Conservation (phyloP, 2,113 vertebrate genomes). For the Anarrhichthys ocellatus region DNA sequence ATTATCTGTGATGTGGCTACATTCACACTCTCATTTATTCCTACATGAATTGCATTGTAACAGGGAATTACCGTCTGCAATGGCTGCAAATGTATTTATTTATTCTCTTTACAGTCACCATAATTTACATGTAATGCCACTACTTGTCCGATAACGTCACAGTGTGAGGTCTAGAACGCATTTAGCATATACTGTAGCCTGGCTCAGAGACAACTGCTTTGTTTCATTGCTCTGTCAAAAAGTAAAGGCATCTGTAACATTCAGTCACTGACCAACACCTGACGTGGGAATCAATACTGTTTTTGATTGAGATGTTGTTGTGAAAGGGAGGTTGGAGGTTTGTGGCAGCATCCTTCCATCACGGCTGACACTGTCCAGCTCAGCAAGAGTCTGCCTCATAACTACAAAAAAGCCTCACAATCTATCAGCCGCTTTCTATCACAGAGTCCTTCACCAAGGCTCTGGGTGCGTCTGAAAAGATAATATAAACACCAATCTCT, state of each 20-base stretch:
- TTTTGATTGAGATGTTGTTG: conserved; percentile 14
- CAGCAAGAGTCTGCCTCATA: conserved; percentile 5
- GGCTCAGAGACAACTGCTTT: not conserved
- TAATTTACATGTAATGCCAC: conserved; percentile 36
- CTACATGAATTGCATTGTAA: conserved; percentile 35
- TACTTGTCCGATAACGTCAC: not conserved
- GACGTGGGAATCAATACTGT: not conserved
- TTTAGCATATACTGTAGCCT: not conserved
- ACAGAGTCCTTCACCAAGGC: not conserved
- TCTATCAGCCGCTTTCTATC: conserved; percentile 3
- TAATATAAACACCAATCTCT: conserved; percentile 21
- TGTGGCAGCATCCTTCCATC: conserved; percentile 6
- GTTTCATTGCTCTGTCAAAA: not conserved
- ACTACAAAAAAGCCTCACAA: not conserved
- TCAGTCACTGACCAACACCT: not conserved
- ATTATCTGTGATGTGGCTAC: conserved; percentile 50
- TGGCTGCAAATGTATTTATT: conserved; percentile 37
- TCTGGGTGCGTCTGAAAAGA: not conserved
- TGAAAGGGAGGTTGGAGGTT: conserved; percentile 2
- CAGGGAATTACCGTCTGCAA: conserved; percentile 33
- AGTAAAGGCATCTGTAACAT: not conserved
- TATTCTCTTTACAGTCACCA: conserved; percentile 26
- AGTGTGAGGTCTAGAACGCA: not conserved
- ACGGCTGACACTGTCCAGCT: not conserved
- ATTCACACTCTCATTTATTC: conserved; percentile 47